Evolutionary conservation across 2,797 vertebrate species (phyloP).

Genomic region (Pipistrellus nathusii): DNA sequence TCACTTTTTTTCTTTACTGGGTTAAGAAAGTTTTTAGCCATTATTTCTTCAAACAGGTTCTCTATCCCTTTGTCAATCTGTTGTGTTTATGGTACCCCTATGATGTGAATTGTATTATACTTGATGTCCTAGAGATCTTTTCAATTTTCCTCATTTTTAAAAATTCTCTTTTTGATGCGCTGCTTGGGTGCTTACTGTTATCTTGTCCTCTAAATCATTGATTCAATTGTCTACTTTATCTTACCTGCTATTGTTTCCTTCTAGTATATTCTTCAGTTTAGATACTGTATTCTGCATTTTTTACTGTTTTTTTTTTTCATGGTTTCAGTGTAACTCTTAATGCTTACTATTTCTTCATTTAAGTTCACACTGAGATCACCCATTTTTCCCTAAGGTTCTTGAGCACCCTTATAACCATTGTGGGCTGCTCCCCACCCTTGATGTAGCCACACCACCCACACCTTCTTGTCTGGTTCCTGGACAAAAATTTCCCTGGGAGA

Average conservation of each 20-base stretch:
- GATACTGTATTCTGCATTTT: not conserved
- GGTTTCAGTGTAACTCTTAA: not conserved
- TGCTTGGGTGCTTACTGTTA: not conserved
- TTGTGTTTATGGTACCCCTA: not conserved
- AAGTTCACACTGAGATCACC: not conserved
- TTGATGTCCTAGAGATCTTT: not conserved
- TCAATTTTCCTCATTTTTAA: not conserved
- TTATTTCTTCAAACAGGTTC: not conserved
- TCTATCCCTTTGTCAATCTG: not conserved
- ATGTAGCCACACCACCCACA: not conserved
- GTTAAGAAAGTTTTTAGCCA: not conserved
- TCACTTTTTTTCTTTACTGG: not conserved
- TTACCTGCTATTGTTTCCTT: not conserved
- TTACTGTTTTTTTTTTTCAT: not conserved
- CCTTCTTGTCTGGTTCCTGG: not conserved
- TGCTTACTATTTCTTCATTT: not conserved
- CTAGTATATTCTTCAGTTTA: not conserved
- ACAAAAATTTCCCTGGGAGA: not conserved
- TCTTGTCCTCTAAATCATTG: not conserved
- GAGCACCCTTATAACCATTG: not conserved
- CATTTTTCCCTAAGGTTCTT: not conserved
- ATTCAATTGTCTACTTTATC: not conserved
- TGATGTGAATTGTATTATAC: not conserved
- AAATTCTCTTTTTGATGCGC: not conserved
- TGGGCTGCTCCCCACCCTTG: not conserved